Percentiles rank a stretch among this genome's conserved stretches.
These are phyloP conservation scores for Vespertilio murinus DNA, from an alignment of 2,797 vertebrate species.

Conservation along the genomic window DNA sequence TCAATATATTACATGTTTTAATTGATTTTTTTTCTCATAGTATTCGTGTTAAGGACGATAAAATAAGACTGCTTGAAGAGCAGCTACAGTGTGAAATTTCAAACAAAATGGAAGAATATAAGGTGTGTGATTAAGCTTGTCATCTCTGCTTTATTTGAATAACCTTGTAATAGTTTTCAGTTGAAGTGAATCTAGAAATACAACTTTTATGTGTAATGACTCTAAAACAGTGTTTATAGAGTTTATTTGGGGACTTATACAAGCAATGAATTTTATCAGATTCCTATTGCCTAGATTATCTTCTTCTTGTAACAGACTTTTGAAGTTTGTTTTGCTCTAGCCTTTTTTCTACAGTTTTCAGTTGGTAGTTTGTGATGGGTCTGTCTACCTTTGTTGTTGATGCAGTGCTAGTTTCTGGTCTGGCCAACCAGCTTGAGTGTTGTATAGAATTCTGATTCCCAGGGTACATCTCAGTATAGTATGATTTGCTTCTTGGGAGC, in stretches of 20 bases:
- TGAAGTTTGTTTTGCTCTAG: background rate
- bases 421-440: background rate
- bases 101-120: slow-evolving; percentile 84
- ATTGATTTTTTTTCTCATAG: slow-evolving; percentile 74
- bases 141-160: slow-evolving; percentile 2
- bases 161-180: background rate
- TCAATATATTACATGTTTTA: slow-evolving; percentile 35
- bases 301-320: slow-evolving; percentile 25
- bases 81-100: slow-evolving; percentile 83
- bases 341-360: background rate
- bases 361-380: background rate
- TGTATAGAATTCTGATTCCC: background rate
- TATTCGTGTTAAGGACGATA: slow-evolving; percentile 84
- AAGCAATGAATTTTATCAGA: slow-evolving; percentile 7
- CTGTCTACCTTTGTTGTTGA: background rate
- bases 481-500: background rate
- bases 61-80: slow-evolving; percentile 86
- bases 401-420: background rate
- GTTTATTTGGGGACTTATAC: background rate
- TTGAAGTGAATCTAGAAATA: slow-evolving; percentile 3
- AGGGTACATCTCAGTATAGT: background rate
- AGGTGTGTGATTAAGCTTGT: slow-evolving; percentile 78
- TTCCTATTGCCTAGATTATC: background rate
- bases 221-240: background rate
- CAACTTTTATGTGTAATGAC: background rate